Conservation (phyloP, 2,113 vertebrate species). For the Holacanthus passer region DNA sequence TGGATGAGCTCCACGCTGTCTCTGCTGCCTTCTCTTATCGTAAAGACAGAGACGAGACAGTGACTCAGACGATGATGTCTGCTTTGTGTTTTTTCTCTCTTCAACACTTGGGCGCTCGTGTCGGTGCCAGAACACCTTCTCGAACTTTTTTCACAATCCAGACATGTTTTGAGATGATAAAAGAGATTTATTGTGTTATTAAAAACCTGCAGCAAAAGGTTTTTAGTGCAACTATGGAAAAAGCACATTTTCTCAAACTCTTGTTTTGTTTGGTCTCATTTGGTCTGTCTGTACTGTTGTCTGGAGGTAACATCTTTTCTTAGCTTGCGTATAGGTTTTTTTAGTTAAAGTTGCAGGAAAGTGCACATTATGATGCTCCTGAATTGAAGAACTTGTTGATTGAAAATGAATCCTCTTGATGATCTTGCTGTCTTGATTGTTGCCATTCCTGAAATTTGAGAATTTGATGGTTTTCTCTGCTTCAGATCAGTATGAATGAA, state of each 20-base stretch:
- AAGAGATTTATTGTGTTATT: background rate
- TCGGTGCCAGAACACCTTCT: background rate
- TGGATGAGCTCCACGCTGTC: background rate
- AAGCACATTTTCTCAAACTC: background rate
- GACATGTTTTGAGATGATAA: background rate
- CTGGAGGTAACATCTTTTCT: background rate
- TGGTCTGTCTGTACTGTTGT: background rate
- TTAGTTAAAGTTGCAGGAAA: no score
- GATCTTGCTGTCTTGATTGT: no score
- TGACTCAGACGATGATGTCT: slow-evolving; percentile 17
- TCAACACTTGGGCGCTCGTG: background rate
- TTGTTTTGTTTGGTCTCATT: background rate
- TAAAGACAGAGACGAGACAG: slow-evolving; percentile 3
- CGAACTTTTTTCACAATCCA: background rate
- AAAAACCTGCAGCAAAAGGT: background rate
- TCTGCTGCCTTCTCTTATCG: background rate
- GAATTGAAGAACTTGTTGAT: no score
- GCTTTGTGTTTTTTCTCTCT: background rate
- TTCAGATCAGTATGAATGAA: background rate
- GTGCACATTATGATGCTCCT: no score
- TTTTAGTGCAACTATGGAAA: background rate
- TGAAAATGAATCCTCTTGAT: no score
- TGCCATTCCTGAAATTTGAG: background rate
- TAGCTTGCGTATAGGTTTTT: background rate
- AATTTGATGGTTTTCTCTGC: background rate